Base-by-base conservation (phyloP, 2,113 vertebrate species). In the Peromyscus polionotus region DNA sequence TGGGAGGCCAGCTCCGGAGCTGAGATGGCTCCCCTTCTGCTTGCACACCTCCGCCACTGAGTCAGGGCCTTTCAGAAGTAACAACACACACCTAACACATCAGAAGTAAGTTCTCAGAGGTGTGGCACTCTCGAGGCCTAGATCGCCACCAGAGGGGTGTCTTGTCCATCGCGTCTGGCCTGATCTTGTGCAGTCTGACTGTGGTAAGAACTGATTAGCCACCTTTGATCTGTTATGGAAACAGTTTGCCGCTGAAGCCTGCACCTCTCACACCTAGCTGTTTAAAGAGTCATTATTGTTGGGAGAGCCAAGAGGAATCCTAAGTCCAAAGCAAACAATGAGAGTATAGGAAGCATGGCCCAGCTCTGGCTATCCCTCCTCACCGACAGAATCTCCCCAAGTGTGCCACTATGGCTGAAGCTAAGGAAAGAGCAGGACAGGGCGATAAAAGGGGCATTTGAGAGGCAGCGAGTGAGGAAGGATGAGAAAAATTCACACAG, bases 111-210 rank as follows among this genome's bases (percentile, higher is more conserved):
- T n/a, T 70, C 76, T 20, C 9, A 24, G 19, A 33, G 63, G 6
- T 0, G 2, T 4, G 5, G 8, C 24, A 4, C n/a, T 54, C 6
- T 0, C 39, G 13, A 24, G 13, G 14, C 8, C 68, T 45, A 33
- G 19, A 2, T 28, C 12, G 39, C 65, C 1, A 7, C 2, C 1
- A 1, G 39, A 19, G 26, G 83, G 36, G 22, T 67, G 33, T 31
- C 22, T 1, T 17, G 28, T 17, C 0, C 0, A 0, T 1, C 16
- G 0, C 5, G 54, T 57, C 67, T 0, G 0, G 24, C 33, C 10
- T 0, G 0, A 13, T 33, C n/a, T 11, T 7, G 45, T 0, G 1
- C n/a, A 5, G 1, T 12, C 19, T 4, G 0, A 19, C 10, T 65
- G 17, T 33, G 4, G 36, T 28, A 68, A 89, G 45, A 42, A 57